These are phyloP conservation scores for Dallia pectoralis DNA, from an alignment of 2,797 vertebrate genomes.

Conservation along the genomic window DNA sequence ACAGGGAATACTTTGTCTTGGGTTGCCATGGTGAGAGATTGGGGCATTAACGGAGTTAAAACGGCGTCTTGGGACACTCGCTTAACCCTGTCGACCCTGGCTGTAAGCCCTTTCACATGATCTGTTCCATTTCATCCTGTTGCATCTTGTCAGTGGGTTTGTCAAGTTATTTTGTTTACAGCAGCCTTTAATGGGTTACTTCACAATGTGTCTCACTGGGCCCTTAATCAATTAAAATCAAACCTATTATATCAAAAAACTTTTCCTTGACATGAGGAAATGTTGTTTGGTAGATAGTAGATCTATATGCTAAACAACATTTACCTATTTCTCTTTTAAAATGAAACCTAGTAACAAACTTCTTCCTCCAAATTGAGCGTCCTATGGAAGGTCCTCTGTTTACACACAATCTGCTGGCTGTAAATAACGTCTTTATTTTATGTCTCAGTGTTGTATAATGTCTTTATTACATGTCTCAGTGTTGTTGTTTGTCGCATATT, in stretches of 20 bases:
- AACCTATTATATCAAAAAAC: constrained; percentile 5
- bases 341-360: constrained; percentile 31
- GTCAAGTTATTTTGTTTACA: constrained; percentile 19
- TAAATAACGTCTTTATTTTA: constrained; percentile 64
- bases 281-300: constrained; percentile 1
- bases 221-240: not conserved
- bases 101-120: constrained; percentile 18
- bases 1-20: constrained; percentile 8
- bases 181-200: constrained; percentile 6
- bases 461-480: constrained; percentile 36
- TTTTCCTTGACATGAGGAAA: not conserved
- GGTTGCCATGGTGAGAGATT: constrained; percentile 27
- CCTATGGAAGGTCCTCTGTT: constrained; percentile 52
- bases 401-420: constrained; percentile 64
- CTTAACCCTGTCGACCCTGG: constrained; percentile 4
- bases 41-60: constrained; percentile 24
- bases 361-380: constrained; percentile 42
- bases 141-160: constrained; percentile 12
- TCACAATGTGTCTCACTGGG: constrained; percentile 4
- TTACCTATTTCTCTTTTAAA: not conserved
- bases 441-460: constrained; percentile 62
- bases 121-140: constrained; percentile 35
- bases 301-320: not conserved
- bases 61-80: not conserved
- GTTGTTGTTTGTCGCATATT: constrained; percentile 42